A percentile compares a stretch with the other conserved stretches of the same genome.
These are phyloP conservation scores for Hassar affinis DNA, from an alignment of 2,113 vertebrate genomes.

Conservation along the genomic window DNA sequence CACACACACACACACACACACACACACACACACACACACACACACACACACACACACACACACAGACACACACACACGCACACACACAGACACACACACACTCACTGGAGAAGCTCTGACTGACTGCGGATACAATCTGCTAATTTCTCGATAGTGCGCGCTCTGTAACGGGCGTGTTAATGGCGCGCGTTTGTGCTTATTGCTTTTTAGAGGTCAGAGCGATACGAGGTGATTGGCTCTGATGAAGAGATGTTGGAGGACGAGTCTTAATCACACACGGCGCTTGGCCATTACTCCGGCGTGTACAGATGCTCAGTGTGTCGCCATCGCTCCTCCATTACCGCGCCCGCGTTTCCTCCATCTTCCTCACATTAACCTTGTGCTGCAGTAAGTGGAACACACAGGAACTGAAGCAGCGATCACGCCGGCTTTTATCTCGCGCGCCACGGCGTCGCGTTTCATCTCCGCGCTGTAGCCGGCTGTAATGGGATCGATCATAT, in stretches of 20 bases:
- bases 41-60: too few species aligned
- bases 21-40: too few species aligned
- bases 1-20: too few species aligned
- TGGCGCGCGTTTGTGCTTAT: background rate
- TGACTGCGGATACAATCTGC: background rate
- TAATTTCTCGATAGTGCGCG: background rate
- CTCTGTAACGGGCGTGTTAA: background rate
- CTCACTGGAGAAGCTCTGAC: background rate
- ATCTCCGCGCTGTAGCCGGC: background rate
- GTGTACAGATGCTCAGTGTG: slow-evolving; percentile 16
- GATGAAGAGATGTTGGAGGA: slow-evolving; percentile 25
- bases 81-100: too few species aligned
- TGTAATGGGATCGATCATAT: background rate
- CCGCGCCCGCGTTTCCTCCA: slow-evolving; percentile 57
- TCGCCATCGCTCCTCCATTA: slow-evolving; percentile 47
- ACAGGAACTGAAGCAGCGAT: slow-evolving; percentile 53
- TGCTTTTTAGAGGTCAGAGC: slow-evolving; percentile 15
- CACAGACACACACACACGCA: too few species aligned
- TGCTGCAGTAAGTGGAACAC: slow-evolving; percentile 61
- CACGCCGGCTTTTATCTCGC: background rate
- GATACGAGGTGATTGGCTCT: background rate
- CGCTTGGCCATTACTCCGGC: background rate
- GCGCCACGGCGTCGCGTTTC: too few species aligned
- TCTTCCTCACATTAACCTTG: slow-evolving; percentile 64
- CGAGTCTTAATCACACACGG: background rate